A percentile compares a stretch with the other conserved stretches of the same genome.
phyloP scores from a whole-genome alignment of 2,113 vertebrate genomes.

The Onychostoma macrolepis region DNA sequence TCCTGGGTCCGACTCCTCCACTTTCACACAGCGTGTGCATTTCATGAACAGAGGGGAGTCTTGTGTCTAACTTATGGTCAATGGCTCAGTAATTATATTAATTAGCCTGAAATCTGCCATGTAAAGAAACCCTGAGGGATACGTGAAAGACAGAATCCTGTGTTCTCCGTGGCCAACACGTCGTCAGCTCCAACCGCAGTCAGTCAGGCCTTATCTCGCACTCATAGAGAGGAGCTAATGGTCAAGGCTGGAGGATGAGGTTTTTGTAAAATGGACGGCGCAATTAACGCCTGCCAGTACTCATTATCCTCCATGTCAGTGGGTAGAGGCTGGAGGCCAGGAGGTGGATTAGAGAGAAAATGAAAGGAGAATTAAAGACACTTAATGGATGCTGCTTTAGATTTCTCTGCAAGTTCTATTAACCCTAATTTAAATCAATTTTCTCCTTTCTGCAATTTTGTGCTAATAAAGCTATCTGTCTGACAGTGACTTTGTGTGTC shows the following conservation, averaged over 20 bases:
- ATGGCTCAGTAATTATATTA: conserved; percentile 67
- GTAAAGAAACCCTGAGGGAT: conserved; percentile 48
- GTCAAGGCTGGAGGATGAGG: conserved; percentile 56
- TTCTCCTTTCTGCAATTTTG: conserved; percentile 63
- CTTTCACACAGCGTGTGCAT: not conserved
- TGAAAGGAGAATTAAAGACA: conserved; percentile 62
- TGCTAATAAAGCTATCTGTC: conserved; percentile 55
- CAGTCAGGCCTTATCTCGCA: conserved; percentile 30
- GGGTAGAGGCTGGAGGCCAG: conserved; percentile 61
- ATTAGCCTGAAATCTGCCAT: conserved; percentile 65
- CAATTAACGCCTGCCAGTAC: conserved; percentile 72
- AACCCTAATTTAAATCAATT: conserved; percentile 64
- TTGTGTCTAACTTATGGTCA: conserved; percentile 36
- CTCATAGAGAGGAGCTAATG: conserved; percentile 56
- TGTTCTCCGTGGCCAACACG: not conserved
- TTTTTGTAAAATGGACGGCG: conserved; percentile 64
- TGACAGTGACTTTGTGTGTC: conserved; percentile 59
- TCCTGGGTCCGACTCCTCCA: not conserved
- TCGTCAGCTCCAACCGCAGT: conserved; percentile 7
- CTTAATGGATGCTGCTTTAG: conserved; percentile 65
- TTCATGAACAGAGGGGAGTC: conserved; percentile 59
- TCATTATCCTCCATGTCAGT: conserved; percentile 71
- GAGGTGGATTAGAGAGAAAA: conserved; percentile 50
- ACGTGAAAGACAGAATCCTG: conserved; percentile 43
- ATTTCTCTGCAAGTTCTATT: conserved; percentile 70